These are phyloP conservation scores for Pica pica DNA, from an alignment of 2,113 vertebrate species.

Conservation along the genomic window DNA sequence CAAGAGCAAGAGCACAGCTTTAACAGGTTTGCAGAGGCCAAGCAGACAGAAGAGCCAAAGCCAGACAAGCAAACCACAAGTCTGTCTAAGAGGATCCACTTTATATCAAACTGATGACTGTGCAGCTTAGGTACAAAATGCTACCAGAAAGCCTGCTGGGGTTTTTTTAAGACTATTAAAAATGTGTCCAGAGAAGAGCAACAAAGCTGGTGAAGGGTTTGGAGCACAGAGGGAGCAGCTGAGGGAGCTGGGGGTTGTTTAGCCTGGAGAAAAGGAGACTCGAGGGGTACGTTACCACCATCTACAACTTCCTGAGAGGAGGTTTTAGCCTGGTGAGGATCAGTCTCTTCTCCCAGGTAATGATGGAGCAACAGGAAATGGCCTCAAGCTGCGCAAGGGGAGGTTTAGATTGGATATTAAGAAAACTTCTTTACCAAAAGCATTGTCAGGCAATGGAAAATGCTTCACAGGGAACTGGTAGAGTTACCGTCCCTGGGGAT, in stretches of 20 bases:
- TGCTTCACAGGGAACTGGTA: background rate
- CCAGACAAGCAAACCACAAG: background rate
- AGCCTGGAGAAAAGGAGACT: background rate
- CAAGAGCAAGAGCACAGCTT: background rate
- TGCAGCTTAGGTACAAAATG: background rate
- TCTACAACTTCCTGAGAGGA: background rate
- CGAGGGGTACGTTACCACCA: background rate
- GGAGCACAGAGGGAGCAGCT: background rate
- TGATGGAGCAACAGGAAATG: background rate
- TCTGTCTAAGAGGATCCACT: background rate
- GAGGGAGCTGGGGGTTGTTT: background rate
- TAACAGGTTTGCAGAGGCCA: background rate
- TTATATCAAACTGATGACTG: background rate
- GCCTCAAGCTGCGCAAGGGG: background rate
- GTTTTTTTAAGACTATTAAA: background rate
- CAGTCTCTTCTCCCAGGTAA: background rate
- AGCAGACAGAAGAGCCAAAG: background rate
- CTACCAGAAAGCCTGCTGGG: background rate
- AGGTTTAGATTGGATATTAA: background rate
- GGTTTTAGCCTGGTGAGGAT: background rate
- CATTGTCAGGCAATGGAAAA: background rate
- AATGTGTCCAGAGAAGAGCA: background rate
- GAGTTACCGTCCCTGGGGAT: fast-evolving
- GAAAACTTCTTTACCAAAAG: background rate
- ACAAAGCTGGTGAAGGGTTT: background rate